Evolutionary conservation across 2,113 vertebrate species (phyloP).

Genomic region (Brachionichthys hirsutus): DNA sequence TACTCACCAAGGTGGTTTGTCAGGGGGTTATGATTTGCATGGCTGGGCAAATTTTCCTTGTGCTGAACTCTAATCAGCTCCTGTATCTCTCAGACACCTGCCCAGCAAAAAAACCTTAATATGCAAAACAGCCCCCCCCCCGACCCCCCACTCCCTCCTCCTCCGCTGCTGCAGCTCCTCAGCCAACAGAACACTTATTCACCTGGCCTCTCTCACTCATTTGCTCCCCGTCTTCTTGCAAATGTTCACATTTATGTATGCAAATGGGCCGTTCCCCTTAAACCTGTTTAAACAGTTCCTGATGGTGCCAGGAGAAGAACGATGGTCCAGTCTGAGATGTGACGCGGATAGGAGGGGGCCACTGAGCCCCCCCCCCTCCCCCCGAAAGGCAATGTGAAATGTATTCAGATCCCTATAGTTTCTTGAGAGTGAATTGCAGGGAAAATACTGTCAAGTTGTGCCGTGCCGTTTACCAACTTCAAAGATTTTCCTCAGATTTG

Average conservation of each 20-base stretch:
- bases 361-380: no score
- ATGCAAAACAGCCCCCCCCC: constrained; percentile 74
- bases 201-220: constrained; percentile 66
- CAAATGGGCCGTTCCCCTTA: constrained; percentile 74
- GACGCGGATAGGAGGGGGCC: constrained; percentile 10
- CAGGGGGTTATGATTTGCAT: constrained; percentile 77
- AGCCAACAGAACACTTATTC: constrained; percentile 79
- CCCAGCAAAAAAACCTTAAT: constrained; percentile 73
- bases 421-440: no score
- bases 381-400: no score
- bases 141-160: constrained; percentile 52
- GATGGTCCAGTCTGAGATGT: constrained; percentile 56
- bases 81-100: constrained; percentile 80
- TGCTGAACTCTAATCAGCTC: constrained; percentile 77
- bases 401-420: no score
- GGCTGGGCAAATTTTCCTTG: constrained; percentile 79
- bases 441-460: no score
- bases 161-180: constrained; percentile 59
- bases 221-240: constrained; percentile 75
- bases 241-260: constrained; percentile 79
- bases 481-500: no score
- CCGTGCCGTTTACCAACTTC: no score
- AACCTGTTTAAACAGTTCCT: constrained; percentile 69
- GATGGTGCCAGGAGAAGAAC: constrained; percentile 61
- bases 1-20: constrained; percentile 75